phyloP scores from a whole-genome alignment of 1,140 invertebrate genomes.

The Formica exsecta region DNA sequence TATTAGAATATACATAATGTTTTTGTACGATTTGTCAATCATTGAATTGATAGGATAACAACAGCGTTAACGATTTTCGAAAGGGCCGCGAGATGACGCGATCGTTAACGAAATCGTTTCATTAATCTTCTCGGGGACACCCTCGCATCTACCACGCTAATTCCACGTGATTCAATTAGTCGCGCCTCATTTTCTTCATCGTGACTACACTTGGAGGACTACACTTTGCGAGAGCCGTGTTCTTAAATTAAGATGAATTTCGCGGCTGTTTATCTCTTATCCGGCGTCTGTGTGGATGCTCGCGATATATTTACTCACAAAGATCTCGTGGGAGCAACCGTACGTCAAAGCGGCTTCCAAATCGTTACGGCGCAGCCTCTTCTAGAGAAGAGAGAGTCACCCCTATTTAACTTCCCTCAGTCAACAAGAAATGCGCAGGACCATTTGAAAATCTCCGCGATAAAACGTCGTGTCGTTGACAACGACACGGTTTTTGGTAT shows the following conservation, averaged over 20 bases:
- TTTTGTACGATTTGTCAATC: background rate
- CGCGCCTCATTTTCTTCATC: conserved; percentile 46
- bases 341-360: conserved; percentile 42
- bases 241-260: conserved; percentile 81
- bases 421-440: conserved; percentile 31
- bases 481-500: conserved; percentile 8
- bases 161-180: conserved; percentile 85
- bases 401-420: conserved; percentile 60
- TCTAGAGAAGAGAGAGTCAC: conserved; percentile 4
- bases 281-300: conserved; percentile 25
- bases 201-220: conserved; percentile 51
- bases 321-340: background rate
- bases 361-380: conserved; percentile 37
- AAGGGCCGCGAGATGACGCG: conserved; percentile 56
- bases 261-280: conserved; percentile 26
- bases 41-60: background rate
- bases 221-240: conserved; percentile 79
- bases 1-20: too few relatives aligned
- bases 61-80: conserved; percentile 36
- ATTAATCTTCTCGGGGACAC: conserved; percentile 81
- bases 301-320: conserved; percentile 55
- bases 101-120: conserved; percentile 81
- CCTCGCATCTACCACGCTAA: conserved; percentile 77
- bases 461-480: conserved; percentile 18
- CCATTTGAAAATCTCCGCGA: conserved; percentile 13